Evolutionary conservation across 1,140 invertebrate genomes (phyloP).

Genomic region (Bombus confusus): DNA sequence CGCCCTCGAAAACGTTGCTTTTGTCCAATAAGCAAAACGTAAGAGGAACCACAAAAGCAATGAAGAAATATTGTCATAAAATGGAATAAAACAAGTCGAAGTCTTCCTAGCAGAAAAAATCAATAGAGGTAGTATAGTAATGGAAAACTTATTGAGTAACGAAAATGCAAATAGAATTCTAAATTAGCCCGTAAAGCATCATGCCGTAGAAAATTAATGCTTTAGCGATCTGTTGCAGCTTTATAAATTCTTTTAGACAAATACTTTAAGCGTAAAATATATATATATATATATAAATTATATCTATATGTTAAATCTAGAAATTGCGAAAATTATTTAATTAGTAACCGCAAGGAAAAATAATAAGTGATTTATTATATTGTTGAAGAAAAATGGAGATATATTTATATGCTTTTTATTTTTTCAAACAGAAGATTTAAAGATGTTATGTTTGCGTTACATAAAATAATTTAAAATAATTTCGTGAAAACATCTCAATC

Average conservation of each 20-base stretch:
- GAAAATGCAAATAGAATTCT: slow-evolving; percentile 38
- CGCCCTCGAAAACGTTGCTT: slow-evolving; percentile 39
- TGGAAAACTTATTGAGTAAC: slow-evolving; percentile 7
- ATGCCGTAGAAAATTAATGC: not conserved
- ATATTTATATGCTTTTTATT: not conserved
- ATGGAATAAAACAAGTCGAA: slow-evolving; percentile 64
- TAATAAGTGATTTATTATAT: not conserved
- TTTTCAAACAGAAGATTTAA: slow-evolving; percentile 4
- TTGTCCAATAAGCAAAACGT: slow-evolving; percentile 65
- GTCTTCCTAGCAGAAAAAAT: slow-evolving; percentile 65
- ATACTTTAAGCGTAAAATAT: not conserved
- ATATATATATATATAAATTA: not conserved
- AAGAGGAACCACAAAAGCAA: slow-evolving; percentile 53
- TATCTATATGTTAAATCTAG: not conserved
- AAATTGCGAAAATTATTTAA: slow-evolving; percentile 6
- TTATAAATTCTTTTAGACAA: slow-evolving; percentile 2
- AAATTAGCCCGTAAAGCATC: slow-evolving; percentile 26
- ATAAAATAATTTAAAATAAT: not conserved
- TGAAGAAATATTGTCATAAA: slow-evolving; percentile 53
- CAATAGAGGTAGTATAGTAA: slow-evolving; percentile 35
- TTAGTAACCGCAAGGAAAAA: not conserved
- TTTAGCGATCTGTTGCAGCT: slow-evolving; percentile 6
- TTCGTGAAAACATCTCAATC: too few relatives aligned
- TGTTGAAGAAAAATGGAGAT: not conserved
- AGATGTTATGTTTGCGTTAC: not conserved